Evolutionary conservation across 37 sponge, comb jelly and placozoan genomes (phyloP).

Genomic region (Aphrocallistes beatrix): DNA sequence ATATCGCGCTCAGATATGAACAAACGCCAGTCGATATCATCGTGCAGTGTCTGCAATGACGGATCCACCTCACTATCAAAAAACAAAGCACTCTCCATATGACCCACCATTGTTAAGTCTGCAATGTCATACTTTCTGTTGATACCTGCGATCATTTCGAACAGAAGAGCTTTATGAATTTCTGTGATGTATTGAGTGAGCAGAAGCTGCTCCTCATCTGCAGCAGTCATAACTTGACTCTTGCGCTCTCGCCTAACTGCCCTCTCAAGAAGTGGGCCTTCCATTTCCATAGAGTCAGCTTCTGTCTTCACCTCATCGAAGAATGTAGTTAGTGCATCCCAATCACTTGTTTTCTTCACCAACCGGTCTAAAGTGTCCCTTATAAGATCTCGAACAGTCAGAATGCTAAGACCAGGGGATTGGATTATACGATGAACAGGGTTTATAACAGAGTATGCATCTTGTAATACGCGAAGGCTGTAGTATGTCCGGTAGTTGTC

Average conservation of each 20-base stretch:
- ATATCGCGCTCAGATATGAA: background rate
- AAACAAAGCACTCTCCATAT: background rate
- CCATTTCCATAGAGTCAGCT: background rate
- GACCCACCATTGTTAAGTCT: background rate
- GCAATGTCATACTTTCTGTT: background rate
- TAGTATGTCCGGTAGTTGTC: background rate
- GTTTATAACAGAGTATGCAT: background rate
- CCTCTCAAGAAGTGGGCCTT: background rate
- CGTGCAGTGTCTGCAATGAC: background rate
- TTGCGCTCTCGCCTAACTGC: background rate
- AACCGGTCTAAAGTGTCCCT: background rate
- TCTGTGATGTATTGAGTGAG: background rate
- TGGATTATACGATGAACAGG: slow-evolving; percentile 13
- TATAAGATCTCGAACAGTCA: background rate
- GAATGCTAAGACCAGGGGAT: background rate
- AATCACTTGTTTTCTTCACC: background rate
- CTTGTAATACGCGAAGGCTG: background rate
- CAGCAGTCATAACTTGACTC: background rate
- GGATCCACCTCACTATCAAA: background rate
- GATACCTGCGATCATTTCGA: background rate
- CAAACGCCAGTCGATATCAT: background rate
- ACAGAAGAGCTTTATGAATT: background rate
- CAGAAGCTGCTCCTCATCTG: background rate
- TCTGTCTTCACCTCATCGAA: background rate
- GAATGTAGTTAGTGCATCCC: background rate